Percentiles rank a stretch among this genome's conserved stretches.
These are phyloP conservation scores for Cottus gobio DNA, from an alignment of 2,113 vertebrate genomes.

Conservation along the genomic window DNA sequence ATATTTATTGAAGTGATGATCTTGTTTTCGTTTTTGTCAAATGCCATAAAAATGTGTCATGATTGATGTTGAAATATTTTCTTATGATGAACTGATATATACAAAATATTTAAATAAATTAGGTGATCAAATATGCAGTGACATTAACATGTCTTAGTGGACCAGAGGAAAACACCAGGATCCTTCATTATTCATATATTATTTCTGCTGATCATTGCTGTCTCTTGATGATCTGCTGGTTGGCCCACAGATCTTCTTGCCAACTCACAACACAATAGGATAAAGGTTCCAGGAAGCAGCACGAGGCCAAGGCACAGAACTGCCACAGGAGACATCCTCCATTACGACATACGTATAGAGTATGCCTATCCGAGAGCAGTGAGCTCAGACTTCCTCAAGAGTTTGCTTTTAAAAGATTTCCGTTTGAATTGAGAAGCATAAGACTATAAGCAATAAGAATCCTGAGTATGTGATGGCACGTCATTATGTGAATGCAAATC, in stretches of 20 bases:
- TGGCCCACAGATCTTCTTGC: constrained; percentile 34
- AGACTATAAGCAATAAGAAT: background rate
- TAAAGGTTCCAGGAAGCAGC: constrained; percentile 73
- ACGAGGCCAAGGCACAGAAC: constrained; percentile 62
- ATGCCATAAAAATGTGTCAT: background rate
- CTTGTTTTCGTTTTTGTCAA: background rate
- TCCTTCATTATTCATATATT: background rate
- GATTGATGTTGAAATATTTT: background rate
- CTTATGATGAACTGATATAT: background rate
- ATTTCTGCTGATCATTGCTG: constrained; percentile 46
- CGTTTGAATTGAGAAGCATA: background rate
- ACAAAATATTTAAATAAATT: background rate
- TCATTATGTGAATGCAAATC: constrained; percentile 2
- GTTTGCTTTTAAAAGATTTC: too few relatives aligned
- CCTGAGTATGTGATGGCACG: background rate
- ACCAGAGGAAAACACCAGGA: background rate
- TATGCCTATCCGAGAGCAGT: background rate
- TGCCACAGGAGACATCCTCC: constrained; percentile 79
- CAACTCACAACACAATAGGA: constrained; percentile 74
- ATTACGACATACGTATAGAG: constrained; percentile 41
- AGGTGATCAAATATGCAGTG: background rate
- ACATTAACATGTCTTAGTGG: background rate
- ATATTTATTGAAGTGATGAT: background rate
- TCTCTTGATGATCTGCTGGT: constrained; percentile 41
- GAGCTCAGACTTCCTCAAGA: background rate